Conservation (phyloP, 2,888 invertebrate species). For the Helicoverpa assulta region DNA sequence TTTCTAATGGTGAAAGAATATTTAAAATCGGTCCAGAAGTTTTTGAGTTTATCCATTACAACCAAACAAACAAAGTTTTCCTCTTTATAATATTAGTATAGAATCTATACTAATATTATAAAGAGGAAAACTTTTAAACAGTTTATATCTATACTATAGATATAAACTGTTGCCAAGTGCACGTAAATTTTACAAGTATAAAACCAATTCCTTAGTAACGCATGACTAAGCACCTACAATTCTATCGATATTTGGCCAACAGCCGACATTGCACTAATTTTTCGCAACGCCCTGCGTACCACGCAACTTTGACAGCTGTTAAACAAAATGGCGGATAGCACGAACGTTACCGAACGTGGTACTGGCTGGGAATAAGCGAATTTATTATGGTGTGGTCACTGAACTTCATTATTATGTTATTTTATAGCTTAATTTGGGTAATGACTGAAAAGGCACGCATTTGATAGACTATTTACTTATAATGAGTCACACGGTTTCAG, state of each 20-base stretch:
- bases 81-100: no score
- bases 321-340: constrained; percentile 38
- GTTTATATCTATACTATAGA: no score
- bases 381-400: constrained; percentile 33
- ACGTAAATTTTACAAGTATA: not conserved
- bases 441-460: not conserved
- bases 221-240: constrained; percentile 18
- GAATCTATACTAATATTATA: no score
- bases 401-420: constrained; percentile 18
- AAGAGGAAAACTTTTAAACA: no score
- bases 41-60: no score
- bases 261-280: constrained; percentile 38
- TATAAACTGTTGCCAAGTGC: not conserved
- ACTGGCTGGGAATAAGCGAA: constrained; percentile 35
- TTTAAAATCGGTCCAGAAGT: no score
- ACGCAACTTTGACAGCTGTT: constrained; percentile 48
- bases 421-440: not conserved
- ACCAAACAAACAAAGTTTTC: no score
- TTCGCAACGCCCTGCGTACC: constrained; percentile 33
- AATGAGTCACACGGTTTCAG: no score
- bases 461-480: no score
- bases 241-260: not conserved
- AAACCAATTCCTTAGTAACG: constrained; percentile 4
- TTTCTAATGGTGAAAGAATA: no score
- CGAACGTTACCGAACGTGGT: constrained; percentile 41